Base-by-base conservation (phyloP, 2,888 invertebrate genomes). In the Ormyrus rosae region DNA sequence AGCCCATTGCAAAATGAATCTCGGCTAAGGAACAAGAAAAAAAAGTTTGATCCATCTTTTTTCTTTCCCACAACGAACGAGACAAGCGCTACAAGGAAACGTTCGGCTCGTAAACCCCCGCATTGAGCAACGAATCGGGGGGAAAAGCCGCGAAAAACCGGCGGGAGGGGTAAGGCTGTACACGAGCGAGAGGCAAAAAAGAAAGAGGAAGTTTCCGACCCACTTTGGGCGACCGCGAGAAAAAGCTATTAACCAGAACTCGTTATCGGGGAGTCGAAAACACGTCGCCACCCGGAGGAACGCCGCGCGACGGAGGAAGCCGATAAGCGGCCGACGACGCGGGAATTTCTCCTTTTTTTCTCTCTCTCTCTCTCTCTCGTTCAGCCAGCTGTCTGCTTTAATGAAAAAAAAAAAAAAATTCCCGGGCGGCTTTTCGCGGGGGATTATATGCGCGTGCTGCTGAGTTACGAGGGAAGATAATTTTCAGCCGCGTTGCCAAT, bases 241-340 rank as follows among this genome's bases (percentile, higher is more conserved):
- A 72, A 63, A 72, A 13, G 72, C 72, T 63, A 53, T 72, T 72
- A 72, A 63, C 34, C 60, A 69, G 70, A 48, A 50, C 50, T 55
- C 11, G 70, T 60, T 70, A 70, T 70, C 58, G 70, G 10, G n/a
- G 34, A 34, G 34, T 34, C 34, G 34, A 34, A 34, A 34, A 34
- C 6, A 9, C 34, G 13, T 13, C 13, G 63, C 11, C 34, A 34
- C 34, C 34, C 34, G 34, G 34, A 34, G 34, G 34, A 34, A 34
- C 34, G 34, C 34, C 34, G 34, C 34, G 34, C 6, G 50, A 13
- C 48, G 50, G 50, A 65, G 11, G 8, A 56, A 55, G 46, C 6
- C 13, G 13, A 61, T 6, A 61, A 13, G 69, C 56, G 13, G n/a
- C 11, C 13, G 7, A n/a, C 5, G 45, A 8, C 50, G 48, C 9